Conservation (phyloP, 1,140 invertebrate species). For the Bathynomus jamesi region DNA sequence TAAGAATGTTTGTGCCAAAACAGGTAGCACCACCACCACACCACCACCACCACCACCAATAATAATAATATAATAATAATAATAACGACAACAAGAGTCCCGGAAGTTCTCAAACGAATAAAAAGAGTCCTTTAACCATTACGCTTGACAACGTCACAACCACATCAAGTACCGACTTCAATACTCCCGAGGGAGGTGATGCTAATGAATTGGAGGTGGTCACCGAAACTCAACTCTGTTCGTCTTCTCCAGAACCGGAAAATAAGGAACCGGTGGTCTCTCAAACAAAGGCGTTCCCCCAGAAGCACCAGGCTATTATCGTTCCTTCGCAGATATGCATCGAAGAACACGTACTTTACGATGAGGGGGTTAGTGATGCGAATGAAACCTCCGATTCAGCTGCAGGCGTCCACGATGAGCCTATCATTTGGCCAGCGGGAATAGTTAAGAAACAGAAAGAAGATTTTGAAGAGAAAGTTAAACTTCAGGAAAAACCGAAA, state of each 20-base stretch:
- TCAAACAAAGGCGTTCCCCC: constrained; percentile 38
- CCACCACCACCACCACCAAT: too few species aligned
- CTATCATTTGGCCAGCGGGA: constrained; percentile 26
- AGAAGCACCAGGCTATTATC: constrained; percentile 38
- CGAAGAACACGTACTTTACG: constrained; percentile 18
- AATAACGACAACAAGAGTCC: too few species aligned
- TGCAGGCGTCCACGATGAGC: constrained; percentile 26
- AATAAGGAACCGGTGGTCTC: constrained; percentile 33
- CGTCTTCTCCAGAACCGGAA: constrained; percentile 12
- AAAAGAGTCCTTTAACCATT: not conserved
- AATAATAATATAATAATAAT: too few species aligned
- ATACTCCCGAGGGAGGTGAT: constrained; percentile 22
- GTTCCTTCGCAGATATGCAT: constrained; percentile 36
- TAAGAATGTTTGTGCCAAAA: not conserved
- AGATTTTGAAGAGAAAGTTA: constrained; percentile 24
- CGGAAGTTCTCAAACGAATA: too few species aligned
- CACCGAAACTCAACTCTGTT: constrained; percentile 17
- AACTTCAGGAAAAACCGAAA: not conserved
- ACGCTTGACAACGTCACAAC: constrained; percentile 16
- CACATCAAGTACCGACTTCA: constrained; percentile 37
- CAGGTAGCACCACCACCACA: too few species aligned
- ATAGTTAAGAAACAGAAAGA: constrained; percentile 33
- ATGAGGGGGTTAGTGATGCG: not conserved
- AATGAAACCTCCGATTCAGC: constrained; percentile 18
- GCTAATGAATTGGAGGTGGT: constrained; percentile 22